Evolutionary conservation across 2,797 vertebrate species (phyloP).

Genomic region (Alcedo quadribrachys): DNA sequence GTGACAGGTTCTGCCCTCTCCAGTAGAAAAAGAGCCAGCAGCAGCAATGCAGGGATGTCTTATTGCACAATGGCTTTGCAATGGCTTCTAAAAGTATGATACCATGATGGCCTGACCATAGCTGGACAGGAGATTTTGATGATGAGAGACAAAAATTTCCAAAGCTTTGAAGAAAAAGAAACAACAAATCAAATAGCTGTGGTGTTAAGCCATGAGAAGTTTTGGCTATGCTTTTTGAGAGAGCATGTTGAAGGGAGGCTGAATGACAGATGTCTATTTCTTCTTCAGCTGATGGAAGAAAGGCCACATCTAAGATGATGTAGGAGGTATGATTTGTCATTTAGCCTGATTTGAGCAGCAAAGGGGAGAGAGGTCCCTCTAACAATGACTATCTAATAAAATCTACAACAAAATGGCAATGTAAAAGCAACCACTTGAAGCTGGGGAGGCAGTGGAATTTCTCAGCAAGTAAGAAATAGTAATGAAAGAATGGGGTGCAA

Average conservation of each 20-base stretch:
- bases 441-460: background rate
- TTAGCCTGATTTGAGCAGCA: background rate
- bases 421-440: background rate
- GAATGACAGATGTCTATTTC: background rate
- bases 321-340: background rate
- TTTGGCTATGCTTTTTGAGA: background rate
- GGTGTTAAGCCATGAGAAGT: background rate
- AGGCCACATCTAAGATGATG: background rate
- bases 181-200: background rate
- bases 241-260: fast-evolving
- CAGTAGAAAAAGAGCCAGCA: background rate
- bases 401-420: background rate
- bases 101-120: background rate
- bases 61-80: background rate
- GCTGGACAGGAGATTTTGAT: background rate
- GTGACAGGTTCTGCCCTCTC: background rate
- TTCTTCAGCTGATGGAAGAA: background rate
- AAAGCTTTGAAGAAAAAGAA: background rate
- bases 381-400: background rate
- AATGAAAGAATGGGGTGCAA: background rate
- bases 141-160: background rate
- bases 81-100: background rate
- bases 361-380: background rate
- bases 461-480: background rate
- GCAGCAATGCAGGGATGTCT: background rate